Evolutionary conservation across 2,888 invertebrate species (phyloP).

Genomic region (Sclerodermus sp.): DNA sequence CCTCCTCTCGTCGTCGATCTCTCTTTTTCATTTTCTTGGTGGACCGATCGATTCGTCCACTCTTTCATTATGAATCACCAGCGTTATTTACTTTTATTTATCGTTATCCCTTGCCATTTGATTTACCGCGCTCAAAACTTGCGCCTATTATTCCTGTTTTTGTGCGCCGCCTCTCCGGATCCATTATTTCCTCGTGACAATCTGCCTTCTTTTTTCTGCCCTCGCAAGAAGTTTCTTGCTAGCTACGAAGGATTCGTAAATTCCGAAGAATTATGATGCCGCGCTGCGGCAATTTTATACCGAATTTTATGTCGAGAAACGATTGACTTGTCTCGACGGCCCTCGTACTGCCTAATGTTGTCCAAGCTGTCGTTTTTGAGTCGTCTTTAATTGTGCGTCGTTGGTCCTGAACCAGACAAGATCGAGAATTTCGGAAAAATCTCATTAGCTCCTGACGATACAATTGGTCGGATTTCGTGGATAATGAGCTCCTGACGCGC

Average conservation of each 20-base stretch:
- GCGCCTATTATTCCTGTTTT: slow-evolving; percentile 35
- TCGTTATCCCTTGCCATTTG: slow-evolving; percentile 28
- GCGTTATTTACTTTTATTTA: slow-evolving; percentile 33
- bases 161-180: slow-evolving; percentile 19
- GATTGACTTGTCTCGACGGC: slow-evolving; percentile 11
- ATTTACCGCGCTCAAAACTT: slow-evolving; percentile 31
- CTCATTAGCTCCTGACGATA: too few species aligned
- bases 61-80: slow-evolving; percentile 35
- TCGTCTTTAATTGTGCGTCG: too few species aligned
- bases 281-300: not conserved
- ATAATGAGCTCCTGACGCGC: too few species aligned
- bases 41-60: slow-evolving; percentile 13
- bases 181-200: slow-evolving; percentile 29
- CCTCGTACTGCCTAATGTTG: not conserved
- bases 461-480: too few species aligned
- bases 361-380: too few species aligned
- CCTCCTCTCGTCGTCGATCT: not conserved
- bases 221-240: not conserved
- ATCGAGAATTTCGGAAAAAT: too few species aligned
- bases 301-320: slow-evolving; percentile 5
- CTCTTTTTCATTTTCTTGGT: slow-evolving; percentile 6
- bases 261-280: not conserved
- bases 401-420: too few species aligned
- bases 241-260: not conserved
- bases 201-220: slow-evolving; percentile 16